Conservation (phyloP, 2,797 vertebrate species). For the Poeciliopsis turneri region DNA sequence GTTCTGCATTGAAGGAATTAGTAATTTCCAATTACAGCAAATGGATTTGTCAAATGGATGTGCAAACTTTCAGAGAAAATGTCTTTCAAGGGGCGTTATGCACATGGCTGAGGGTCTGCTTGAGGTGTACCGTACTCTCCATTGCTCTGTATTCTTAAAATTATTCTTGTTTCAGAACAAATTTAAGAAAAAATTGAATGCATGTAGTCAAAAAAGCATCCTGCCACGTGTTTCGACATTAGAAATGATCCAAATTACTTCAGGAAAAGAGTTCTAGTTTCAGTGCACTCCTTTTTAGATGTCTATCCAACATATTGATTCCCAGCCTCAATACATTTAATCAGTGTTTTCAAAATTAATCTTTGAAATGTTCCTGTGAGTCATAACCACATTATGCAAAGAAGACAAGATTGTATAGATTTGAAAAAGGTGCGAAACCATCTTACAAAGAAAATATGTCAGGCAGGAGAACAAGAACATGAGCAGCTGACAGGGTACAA, state of each 20-base stretch:
- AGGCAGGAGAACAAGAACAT: conserved; percentile 1
- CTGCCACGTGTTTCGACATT: neutral
- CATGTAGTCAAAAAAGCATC: neutral
- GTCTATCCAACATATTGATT: neutral
- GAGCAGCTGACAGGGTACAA: neutral
- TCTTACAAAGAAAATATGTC: neutral
- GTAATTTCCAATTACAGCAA: conserved; percentile 3
- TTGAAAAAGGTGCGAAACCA: neutral
- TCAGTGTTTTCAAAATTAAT: neutral
- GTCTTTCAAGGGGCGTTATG: neutral
- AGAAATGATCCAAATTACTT: neutral
- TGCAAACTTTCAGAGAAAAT: conserved; percentile 1
- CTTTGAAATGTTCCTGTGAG: neutral
- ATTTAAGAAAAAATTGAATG: neutral
- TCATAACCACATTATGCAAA: neutral
- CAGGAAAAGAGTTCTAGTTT: neutral
- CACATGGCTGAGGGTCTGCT: neutral
- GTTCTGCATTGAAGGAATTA: conserved; percentile 10
- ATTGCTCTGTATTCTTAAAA: neutral
- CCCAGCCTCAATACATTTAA: neutral
- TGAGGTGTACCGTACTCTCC: neutral
- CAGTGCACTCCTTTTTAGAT: neutral
- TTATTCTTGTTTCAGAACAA: neutral
- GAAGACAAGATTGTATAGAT: neutral
- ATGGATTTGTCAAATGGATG: conserved; percentile 1